A percentile compares a stretch with the other conserved stretches of the same genome.
Conservation (phyloP, 2,888 invertebrate species). For the Tenthredo scrophulariae region DNA sequence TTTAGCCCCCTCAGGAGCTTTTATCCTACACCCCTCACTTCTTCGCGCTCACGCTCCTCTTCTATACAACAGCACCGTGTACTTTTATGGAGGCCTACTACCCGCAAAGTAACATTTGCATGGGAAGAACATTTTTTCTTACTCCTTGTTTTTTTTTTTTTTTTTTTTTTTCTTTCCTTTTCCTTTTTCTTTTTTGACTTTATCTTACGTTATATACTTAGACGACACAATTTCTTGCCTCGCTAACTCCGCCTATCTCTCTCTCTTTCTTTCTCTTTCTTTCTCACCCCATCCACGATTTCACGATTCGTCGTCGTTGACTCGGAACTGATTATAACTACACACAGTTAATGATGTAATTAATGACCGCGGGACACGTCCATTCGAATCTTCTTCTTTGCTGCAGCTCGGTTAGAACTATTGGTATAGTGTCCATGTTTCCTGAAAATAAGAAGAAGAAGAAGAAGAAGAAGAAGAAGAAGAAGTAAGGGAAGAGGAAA, state of each 20-base stretch:
- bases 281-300: background rate
- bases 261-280: background rate
- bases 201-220: background rate
- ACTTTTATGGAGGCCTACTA: slow-evolving; percentile 12
- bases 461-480: background rate
- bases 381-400: background rate
- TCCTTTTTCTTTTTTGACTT: background rate
- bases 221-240: slow-evolving; percentile 40
- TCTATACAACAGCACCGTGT: background rate
- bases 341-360: slow-evolving; percentile 22
- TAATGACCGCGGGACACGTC: slow-evolving; percentile 1
- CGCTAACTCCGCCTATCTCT: background rate
- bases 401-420: background rate
- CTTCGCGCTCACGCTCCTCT: slow-evolving; percentile 10
- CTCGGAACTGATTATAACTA: slow-evolving; percentile 10
- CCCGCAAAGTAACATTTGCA: slow-evolving; percentile 47
- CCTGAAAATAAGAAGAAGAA: background rate
- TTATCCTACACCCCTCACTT: background rate
- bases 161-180: background rate
- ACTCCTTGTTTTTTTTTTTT: background rate
- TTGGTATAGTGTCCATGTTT: background rate
- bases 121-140: slow-evolving; percentile 19
- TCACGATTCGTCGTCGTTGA: background rate
- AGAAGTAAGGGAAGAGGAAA: background rate
- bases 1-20: slow-evolving; percentile 48